Percentiles rank a stretch among this genome's conserved stretches.
These are phyloP conservation scores for Lacanobia oleracea DNA, from an alignment of 2,888 invertebrate species.

Conservation along the genomic window DNA sequence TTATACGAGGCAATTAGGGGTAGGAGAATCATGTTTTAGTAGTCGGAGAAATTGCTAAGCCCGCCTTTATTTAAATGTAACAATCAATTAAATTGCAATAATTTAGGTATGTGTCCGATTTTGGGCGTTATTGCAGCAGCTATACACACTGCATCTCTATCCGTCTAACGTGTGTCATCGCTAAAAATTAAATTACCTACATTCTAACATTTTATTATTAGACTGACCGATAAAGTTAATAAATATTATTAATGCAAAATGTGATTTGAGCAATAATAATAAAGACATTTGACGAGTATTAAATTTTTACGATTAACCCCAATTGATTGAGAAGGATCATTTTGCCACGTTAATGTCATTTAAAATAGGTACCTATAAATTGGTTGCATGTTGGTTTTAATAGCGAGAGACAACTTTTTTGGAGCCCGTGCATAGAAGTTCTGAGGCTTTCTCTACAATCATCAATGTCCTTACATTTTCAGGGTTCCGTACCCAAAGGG, in stretches of 20 bases:
- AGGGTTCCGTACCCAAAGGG: no score
- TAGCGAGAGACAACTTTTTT: no score
- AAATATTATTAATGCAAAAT: neutral
- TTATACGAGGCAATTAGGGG: neutral
- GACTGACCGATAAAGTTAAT: neutral
- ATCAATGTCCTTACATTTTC: neutral
- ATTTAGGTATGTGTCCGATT: neutral
- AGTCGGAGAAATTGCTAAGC: neutral
- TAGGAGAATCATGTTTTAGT: neutral
- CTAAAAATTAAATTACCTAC: no score
- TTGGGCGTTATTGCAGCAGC: neutral
- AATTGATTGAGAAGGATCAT: neutral
- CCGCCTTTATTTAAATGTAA: neutral
- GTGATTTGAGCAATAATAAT: neutral
- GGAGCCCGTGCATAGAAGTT: neutral
- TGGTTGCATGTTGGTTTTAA: no score
- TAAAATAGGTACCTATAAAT: no score
- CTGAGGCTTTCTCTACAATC: neutral
- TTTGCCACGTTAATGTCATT: no score
- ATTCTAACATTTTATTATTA: neutral
- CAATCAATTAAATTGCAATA: neutral
- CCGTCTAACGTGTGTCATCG: neutral
- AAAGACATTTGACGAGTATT: neutral
- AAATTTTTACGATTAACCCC: neutral
- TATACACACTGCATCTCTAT: neutral